Percentiles rank a stretch among this genome's conserved stretches.
Evolutionary conservation across 2,797 vertebrate species (phyloP).

Genomic region (Myripristis murdjan): DNA sequence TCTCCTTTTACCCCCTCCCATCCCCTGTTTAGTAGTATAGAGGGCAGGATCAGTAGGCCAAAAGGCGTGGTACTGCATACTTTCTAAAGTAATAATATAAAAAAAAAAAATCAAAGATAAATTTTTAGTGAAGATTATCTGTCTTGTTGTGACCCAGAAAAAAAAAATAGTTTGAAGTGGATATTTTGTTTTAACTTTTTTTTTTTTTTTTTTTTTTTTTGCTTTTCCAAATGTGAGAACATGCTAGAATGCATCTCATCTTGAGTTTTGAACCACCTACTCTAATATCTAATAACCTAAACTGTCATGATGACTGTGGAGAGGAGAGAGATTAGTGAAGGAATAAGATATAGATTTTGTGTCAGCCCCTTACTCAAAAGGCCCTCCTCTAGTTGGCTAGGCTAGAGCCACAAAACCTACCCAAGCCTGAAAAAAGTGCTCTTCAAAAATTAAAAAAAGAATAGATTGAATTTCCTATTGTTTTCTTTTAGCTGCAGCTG

Average conservation of each 20-base stretch:
- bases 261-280: slow-evolving; percentile 52
- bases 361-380: slow-evolving; percentile 17
- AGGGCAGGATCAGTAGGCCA: slow-evolving; percentile 83
- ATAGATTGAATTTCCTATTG: neutral
- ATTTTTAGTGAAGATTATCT: slow-evolving; percentile 80
- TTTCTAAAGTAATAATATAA: slow-evolving; percentile 84
- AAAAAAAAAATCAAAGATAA: slow-evolving; percentile 74
- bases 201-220: slow-evolving; percentile 42
- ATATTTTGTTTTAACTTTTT: slow-evolving; percentile 79
- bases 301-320: neutral
- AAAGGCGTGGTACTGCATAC: slow-evolving; percentile 85
- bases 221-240: slow-evolving; percentile 80
- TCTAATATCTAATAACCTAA: slow-evolving; percentile 38
- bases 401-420: slow-evolving; percentile 36
- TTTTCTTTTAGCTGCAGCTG: slow-evolving; percentile 16
- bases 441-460: slow-evolving; percentile 33
- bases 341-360: slow-evolving; percentile 33
- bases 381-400: slow-evolving; percentile 21
- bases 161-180: slow-evolving; percentile 86
- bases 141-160: slow-evolving; percentile 84
- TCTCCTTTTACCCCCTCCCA: slow-evolving; percentile 58
- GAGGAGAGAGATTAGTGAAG: slow-evolving; percentile 51
- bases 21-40: slow-evolving; percentile 76
- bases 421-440: slow-evolving; percentile 58
- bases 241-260: slow-evolving; percentile 62